Conservation (phyloP, 2,797 vertebrate species). For the Sciaenops ocellatus region DNA sequence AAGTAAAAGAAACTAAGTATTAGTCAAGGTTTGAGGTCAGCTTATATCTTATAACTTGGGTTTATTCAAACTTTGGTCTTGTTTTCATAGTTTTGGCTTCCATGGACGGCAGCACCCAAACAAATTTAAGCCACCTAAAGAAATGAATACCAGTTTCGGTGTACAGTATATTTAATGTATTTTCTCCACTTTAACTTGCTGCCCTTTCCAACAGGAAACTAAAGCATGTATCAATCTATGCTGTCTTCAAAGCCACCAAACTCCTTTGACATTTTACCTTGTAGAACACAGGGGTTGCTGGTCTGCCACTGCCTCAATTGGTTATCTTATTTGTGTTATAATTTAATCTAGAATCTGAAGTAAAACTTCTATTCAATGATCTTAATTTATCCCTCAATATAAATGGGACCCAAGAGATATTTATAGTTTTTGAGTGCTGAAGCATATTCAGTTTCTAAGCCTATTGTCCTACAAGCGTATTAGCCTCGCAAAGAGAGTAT, state of each 20-base stretch:
- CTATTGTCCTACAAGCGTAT: not conserved
- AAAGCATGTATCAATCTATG: no score
- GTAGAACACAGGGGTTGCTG: no score
- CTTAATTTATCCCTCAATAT: constrained; percentile 4
- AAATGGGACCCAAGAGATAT: not conserved
- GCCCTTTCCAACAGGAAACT: no score
- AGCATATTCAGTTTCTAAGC: not conserved
- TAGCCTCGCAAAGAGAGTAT: not conserved
- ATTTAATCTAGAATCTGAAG: constrained; percentile 2
- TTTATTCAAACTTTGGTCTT: not conserved
- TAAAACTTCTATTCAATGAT: not conserved
- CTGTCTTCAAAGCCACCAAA: no score
- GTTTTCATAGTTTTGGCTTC: not conserved
- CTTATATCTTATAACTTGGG: not conserved
- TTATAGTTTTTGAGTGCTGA: constrained; percentile 3
- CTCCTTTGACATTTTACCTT: no score
- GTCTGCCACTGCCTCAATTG: no score
- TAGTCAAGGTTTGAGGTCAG: constrained; percentile 41
- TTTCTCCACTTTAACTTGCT: no score
- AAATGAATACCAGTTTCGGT: no score
- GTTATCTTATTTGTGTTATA: not conserved
- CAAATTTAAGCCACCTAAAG: no score
- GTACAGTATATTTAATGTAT: no score
- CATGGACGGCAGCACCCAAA: no score
- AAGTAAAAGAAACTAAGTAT: constrained; percentile 6